A percentile compares a stretch with the other conserved stretches of the same genome.
phyloP scores from a whole-genome alignment of 2,888 invertebrate genomes.

The Seira ritae region DNA sequence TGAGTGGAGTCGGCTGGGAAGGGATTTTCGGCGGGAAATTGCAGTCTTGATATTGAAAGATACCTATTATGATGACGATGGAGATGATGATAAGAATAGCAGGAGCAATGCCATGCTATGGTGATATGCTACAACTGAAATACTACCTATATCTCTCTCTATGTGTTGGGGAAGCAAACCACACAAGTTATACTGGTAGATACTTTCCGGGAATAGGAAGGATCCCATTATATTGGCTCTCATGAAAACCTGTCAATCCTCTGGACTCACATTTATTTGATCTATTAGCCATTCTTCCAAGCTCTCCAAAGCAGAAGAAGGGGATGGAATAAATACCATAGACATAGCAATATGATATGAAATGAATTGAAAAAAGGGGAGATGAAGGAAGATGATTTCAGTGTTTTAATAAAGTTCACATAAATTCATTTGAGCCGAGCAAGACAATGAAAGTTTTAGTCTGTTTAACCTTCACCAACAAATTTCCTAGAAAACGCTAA shows the following conservation, averaged over 20 bases:
- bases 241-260: constrained; percentile 44
- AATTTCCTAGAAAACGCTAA: background rate
- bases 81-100: no score
- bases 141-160: no score
- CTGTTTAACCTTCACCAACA: no score
- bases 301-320: background rate
- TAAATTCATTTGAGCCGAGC: no score
- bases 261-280: constrained; percentile 44
- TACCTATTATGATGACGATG: background rate
- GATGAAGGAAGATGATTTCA: no score
- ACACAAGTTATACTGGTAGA: background rate
- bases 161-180: no score
- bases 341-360: no score
- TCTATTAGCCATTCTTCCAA: background rate
- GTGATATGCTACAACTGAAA: background rate
- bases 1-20: background rate
- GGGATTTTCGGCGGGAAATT: constrained; percentile 12
- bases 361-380: no score
- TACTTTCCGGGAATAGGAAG: background rate
- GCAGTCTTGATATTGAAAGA: constrained; percentile 14
- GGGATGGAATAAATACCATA: no score
- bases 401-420: background rate
- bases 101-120: background rate
- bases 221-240: background rate
- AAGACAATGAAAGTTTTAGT: no score